phyloP scores from a whole-genome alignment of 2,113 vertebrate genomes.

The Grantiella picta region DNA sequence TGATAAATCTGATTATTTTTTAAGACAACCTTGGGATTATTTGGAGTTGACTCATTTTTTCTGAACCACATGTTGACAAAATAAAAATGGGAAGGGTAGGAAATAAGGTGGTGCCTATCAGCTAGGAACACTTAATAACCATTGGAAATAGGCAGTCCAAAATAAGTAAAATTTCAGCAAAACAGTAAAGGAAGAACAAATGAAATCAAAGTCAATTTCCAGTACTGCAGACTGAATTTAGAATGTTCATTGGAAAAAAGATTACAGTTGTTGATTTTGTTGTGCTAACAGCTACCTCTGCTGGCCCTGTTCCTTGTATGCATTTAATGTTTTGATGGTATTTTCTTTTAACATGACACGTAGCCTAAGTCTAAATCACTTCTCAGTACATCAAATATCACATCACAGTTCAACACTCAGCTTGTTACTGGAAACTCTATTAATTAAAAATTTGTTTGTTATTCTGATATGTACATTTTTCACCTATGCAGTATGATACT shows the following conservation, averaged over 20 bases:
- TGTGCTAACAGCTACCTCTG: conserved; percentile 42
- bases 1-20: neutral
- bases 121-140: neutral
- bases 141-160: neutral
- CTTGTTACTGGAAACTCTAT: neutral
- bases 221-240: neutral
- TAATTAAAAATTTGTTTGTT: neutral
- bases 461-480: neutral
- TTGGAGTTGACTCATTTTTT: neutral
- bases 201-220: neutral
- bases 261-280: neutral
- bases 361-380: neutral
- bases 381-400: neutral
- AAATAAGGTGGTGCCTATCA: neutral
- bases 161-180: neutral
- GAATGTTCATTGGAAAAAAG: neutral
- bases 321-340: neutral
- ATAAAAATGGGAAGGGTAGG: neutral
- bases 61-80: neutral
- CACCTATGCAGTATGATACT: neutral
- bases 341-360: neutral
- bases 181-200: neutral
- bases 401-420: neutral
- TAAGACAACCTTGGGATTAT: neutral
- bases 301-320: neutral